Evolutionary conservation across 92 coral and sea anemone genomes (phyloP), one percentile per base, ranked within the genome.

Genomic region (Zoanthus gigantus): DNA sequence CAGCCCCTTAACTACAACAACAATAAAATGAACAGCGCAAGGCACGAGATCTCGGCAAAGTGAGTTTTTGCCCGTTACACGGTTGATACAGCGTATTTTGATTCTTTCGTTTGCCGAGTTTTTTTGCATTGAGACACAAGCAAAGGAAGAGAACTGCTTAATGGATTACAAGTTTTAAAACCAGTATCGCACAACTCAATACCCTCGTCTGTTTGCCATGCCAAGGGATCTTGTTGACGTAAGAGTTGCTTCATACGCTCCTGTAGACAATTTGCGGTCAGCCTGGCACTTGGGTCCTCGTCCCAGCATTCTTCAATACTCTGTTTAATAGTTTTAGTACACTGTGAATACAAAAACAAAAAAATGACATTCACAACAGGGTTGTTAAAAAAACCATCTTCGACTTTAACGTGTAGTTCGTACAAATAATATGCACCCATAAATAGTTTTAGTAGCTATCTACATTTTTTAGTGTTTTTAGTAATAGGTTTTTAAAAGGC

Each of bases 221-320:
- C 13, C 5, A 18, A 14, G 45, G 74, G 74, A 31, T 28, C 44
- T 47, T 17, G 60, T 47, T 75, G 37, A 47, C 34, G 53, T 18
- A 75, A 18, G 4, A 69, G 15, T 28, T 32, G 16, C 44, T 42
- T 46, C 66, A 94, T 73, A 74, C 98, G 91, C 73, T 94, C 95
- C 78, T 92, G 48, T 57, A 94, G 90, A 82, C 95, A 94, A 34
- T 88, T 82, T 0, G 98, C 98, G 46, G 93, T 86, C 37, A 94
- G 89, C 48, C 98, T 90, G 6, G 98, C 94, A 82, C 94, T 96
- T 34, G 93, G 93, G 72, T 96, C 98, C 61, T 96, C 96, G 67
- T 94, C 98, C 98, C 96, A 93, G 46, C 95, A 92, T 65, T 94
- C 97, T 47, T 91, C 94, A 63, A 96, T 94, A 69, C n/a, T 69